Evolutionary conservation across 2,888 invertebrate species (phyloP).

Genomic region (Parnassius smintheus): DNA sequence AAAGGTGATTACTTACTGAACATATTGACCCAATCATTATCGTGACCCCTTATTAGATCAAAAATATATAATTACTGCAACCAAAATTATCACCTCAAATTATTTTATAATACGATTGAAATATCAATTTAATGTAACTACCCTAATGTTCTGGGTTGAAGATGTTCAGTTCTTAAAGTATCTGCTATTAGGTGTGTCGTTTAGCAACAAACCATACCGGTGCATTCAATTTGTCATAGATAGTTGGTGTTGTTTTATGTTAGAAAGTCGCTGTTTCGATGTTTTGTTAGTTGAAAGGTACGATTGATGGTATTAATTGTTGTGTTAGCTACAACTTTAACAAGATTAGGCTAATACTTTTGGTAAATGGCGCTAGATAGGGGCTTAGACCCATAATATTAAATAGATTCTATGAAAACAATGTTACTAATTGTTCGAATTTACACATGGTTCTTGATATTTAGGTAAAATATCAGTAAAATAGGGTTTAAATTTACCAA

Average conservation of each 20-base stretch:
- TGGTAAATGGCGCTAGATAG: constrained; percentile 54
- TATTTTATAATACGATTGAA: constrained; percentile 15
- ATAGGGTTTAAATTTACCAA: constrained; percentile 34
- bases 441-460: constrained; percentile 78
- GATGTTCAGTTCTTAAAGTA: constrained; percentile 42
- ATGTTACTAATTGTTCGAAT: constrained; percentile 69
- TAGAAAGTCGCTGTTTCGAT: constrained; percentile 46
- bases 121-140: constrained; percentile 33
- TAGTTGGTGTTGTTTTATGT: constrained; percentile 73
- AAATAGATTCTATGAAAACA: constrained; percentile 58
- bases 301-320: constrained; percentile 30
- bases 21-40: constrained; percentile 55
- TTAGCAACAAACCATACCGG: constrained; percentile 49
- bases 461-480: constrained; percentile 71
- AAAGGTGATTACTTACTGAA: constrained; percentile 88
- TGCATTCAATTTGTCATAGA: constrained; percentile 64
- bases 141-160: constrained; percentile 49
- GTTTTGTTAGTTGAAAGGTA: constrained; percentile 35
- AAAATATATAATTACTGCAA: constrained; percentile 15
- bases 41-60: constrained; percentile 54
- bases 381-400: constrained; percentile 69
- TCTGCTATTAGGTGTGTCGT: constrained; percentile 49
- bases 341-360: constrained; percentile 33
- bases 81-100: constrained; percentile 16
- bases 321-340: constrained; percentile 50